Base-by-base conservation (phyloP, 1,140 invertebrate genomes). In the Drosophila nigrodunni region DNA sequence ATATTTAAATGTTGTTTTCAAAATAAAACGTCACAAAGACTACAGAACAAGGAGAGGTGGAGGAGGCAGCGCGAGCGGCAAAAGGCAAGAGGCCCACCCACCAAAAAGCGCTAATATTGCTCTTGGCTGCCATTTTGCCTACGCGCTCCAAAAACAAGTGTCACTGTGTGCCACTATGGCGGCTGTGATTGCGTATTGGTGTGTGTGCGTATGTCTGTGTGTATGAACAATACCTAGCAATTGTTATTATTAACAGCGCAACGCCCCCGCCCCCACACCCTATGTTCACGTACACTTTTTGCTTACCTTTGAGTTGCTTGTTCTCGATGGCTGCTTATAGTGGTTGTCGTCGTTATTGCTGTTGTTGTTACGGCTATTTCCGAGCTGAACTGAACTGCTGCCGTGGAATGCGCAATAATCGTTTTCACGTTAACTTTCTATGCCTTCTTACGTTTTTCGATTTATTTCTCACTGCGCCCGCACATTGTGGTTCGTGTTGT, bases 241-340 rank as follows among this genome's bases (percentile, higher is more conserved):
- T 87, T 87, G 83, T 87, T 87, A 87, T 88, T 83, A 88, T 87
- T 88, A 87, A 89, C 50, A 67, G 46, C 60, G 47, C 62, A 50
- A 35, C 61, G 69, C 18, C 52, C 35, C 41, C 47, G 21, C 60
- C 73, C 55, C 66, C 76, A 66, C 66, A 76, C 66, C 8, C 73
- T 66, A 62, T 69, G 68, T 50, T 76, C 75, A 78, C 59, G 68
- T 76, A 78, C 59, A 81, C 52, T 68, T 77, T 68, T 82, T 65
- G 77, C 83, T 80, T 82, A 87, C 83, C 83, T 88, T 69, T 80
- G 39, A 66, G 60, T 61, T 67, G 58, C 52, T 76, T 79, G 61
- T 79, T 83, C 76, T 81, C 58, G 58, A 39, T 55, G 67, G 57
- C 25, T 68, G 30, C 13, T 37, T 55, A 13, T 59, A 13, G 18